Percentiles rank a stretch among this genome's conserved stretches.
Evolutionary conservation across 2,797 vertebrate species (phyloP).

Genomic region (Naso thynnoides): DNA sequence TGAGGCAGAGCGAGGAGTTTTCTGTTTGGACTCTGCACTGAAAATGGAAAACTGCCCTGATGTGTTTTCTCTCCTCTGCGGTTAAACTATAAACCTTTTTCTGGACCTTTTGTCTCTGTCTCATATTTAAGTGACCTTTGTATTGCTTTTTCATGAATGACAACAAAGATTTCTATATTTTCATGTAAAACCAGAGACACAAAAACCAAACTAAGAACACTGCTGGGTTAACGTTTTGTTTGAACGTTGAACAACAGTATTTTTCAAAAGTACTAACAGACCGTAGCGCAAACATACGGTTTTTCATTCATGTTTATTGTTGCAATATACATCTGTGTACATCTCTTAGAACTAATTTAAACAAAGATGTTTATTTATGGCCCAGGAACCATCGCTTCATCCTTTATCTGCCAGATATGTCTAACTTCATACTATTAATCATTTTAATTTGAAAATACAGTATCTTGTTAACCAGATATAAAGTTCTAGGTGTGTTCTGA

Average conservation of each 20-base stretch:
- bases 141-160: conserved; percentile 84
- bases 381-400: conserved; percentile 57
- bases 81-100: conserved; percentile 50
- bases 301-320: conserved; percentile 76
- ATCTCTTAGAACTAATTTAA: conserved; percentile 78
- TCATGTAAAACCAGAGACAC: conserved; percentile 82
- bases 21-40: conserved; percentile 29
- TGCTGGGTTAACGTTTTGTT: conserved; percentile 71
- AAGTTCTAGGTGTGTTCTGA: conserved; percentile 74
- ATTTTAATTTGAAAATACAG: conserved; percentile 75
- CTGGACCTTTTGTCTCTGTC: conserved; percentile 66
- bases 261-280: conserved; percentile 75
- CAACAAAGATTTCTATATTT: conserved; percentile 87
- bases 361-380: conserved; percentile 81
- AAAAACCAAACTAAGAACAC: conserved; percentile 75
- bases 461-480: conserved; percentile 73
- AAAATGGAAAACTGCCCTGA: conserved; percentile 33
- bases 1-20: conserved; percentile 13
- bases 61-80: conserved; percentile 46
- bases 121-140: conserved; percentile 88
- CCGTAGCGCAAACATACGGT: conserved; percentile 44
- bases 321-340: conserved; percentile 79
- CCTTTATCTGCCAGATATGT: conserved; percentile 62
- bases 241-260: conserved; percentile 76
- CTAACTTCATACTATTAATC: conserved; percentile 58